Conservation (phyloP, 2,113 vertebrate species). For the Agapornis roseicollis region DNA sequence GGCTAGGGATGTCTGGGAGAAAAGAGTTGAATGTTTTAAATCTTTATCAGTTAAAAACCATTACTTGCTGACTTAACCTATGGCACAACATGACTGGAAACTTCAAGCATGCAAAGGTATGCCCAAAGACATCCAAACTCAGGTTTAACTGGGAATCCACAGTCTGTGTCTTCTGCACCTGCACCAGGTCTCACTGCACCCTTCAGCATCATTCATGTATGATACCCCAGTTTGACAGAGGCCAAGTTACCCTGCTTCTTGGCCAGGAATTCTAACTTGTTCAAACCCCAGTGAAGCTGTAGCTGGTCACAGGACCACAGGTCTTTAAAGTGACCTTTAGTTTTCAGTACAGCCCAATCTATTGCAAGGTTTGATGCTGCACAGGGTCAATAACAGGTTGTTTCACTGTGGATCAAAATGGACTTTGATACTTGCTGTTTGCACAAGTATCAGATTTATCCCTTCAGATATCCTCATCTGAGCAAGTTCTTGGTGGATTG, state of each 20-base stretch:
- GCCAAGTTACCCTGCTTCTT: background rate
- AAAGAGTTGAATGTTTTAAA: background rate
- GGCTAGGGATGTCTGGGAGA: background rate
- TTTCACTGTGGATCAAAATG: background rate
- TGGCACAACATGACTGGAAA: background rate
- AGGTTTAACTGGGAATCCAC: background rate
- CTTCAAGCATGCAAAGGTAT: background rate
- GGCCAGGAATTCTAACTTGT: background rate
- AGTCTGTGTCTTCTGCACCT: background rate
- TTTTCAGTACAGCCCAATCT: background rate
- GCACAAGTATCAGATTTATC: background rate
- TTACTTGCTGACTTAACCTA: background rate
- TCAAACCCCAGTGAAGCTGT: background rate
- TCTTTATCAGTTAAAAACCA: background rate
- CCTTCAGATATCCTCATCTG: background rate
- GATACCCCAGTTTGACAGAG: background rate
- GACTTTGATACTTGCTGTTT: background rate
- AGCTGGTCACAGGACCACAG: background rate
- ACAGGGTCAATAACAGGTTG: background rate
- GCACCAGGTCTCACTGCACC: too few species aligned
- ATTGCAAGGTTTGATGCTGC: background rate
- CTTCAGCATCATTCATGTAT: background rate
- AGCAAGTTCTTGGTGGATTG: background rate
- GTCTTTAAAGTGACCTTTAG: background rate
- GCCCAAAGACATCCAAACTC: background rate